A percentile compares a stretch with the other conserved stretches of the same genome.
These are phyloP conservation scores for Aphelenchoides fujianensis DNA, from an alignment of 1,140 invertebrate species.

Conservation along the genomic window DNA sequence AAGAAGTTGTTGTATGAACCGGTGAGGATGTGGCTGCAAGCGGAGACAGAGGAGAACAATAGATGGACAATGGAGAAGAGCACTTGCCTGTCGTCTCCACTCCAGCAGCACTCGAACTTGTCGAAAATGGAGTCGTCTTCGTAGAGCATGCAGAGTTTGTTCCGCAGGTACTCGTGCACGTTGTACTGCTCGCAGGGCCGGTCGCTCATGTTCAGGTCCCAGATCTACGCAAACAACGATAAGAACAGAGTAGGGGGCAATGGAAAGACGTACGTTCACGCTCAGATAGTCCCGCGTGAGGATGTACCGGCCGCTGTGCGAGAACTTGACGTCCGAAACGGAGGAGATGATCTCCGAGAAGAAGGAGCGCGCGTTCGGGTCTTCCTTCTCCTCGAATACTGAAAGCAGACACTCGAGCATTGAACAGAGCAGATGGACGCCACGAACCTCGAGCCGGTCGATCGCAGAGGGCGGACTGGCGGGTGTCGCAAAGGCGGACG, in stretches of 20 bases:
- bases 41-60: no score
- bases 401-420: no score
- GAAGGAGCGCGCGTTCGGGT: conserved; percentile 92
- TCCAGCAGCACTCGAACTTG: conserved; percentile 99
- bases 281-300: conserved; percentile 97
- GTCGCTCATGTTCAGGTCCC: conserved; percentile 98
- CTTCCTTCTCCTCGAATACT: conserved; percentile 97
- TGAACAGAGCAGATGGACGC: no score
- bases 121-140: conserved; percentile 99
- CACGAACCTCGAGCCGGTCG: conserved; percentile 86
- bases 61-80: background rate
- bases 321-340: conserved; percentile 97
- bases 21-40: conserved; percentile 87
- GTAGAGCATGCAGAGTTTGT: conserved; percentile 94
- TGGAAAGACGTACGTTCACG: no score
- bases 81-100: conserved; percentile 81
- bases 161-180: conserved; percentile 95
- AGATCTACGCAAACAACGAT: conserved; percentile 68
- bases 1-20: conserved; percentile 99
- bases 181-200: conserved; percentile 96
- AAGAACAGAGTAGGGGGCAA: conserved; percentile 70
- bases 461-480: conserved; percentile 93
- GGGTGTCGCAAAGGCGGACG: conserved; percentile 97
- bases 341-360: conserved; percentile 99
- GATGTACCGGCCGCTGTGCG: conserved; percentile 96